These are phyloP conservation scores for Opisthograptis luteolata DNA, from an alignment of 2,888 invertebrate genomes.

Conservation along the genomic window DNA sequence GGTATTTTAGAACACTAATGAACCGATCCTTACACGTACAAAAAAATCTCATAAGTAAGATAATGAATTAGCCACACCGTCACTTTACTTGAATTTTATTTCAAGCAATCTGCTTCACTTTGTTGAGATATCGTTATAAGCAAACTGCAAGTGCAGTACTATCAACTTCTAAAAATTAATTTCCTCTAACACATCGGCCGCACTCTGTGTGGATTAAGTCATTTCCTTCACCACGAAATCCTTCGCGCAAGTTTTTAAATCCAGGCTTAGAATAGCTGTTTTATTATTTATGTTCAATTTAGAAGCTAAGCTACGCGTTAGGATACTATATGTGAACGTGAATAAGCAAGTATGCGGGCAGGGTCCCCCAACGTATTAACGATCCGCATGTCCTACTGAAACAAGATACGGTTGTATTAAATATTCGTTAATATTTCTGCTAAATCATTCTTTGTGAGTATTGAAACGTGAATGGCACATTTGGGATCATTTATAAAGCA, in stretches of 20 bases:
- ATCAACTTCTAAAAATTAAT: constrained; percentile 21
- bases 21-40: too few relatives aligned
- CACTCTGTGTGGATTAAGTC: constrained; percentile 19
- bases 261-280: constrained; percentile 62
- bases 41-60: too few relatives aligned
- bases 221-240: constrained; percentile 33
- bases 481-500: constrained; percentile 10
- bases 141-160: constrained; percentile 9
- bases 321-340: constrained; percentile 64
- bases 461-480: constrained; percentile 18
- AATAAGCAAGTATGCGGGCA: constrained; percentile 69
- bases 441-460: constrained; percentile 17
- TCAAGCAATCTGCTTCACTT: background rate
- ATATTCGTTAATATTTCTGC: constrained; percentile 50
- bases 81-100: too few relatives aligned
- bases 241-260: constrained; percentile 50
- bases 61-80: too few relatives aligned
- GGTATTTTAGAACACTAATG: too few relatives aligned
- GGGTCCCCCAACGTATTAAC: constrained; percentile 69
- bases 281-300: constrained; percentile 76
- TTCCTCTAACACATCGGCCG: constrained; percentile 14
- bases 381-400: constrained; percentile 49
- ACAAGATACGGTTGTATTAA: constrained; percentile 52
- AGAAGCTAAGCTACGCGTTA: constrained; percentile 70
- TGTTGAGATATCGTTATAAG: background rate